These are phyloP conservation scores for Turdus rufiventris DNA, from an alignment of 2,113 vertebrate genomes.

Conservation along the genomic window DNA sequence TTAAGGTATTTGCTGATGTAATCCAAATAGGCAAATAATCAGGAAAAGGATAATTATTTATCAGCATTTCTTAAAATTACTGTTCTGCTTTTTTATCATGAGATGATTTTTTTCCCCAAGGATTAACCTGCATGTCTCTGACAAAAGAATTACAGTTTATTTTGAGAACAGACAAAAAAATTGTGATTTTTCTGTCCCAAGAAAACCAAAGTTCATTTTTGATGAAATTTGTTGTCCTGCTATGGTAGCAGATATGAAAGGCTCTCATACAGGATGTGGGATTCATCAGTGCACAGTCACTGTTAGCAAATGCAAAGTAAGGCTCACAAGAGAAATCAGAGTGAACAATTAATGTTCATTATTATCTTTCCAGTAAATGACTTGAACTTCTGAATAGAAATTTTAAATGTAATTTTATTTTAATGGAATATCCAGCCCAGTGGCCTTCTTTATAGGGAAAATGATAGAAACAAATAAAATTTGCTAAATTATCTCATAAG, in stretches of 20 bases:
- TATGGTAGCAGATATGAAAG: background rate
- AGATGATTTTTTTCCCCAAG: background rate
- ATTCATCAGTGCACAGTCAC: background rate
- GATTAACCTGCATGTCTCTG: background rate
- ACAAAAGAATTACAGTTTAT: background rate
- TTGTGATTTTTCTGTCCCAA: rapidly evolving
- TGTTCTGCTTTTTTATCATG: background rate
- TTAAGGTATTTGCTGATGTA: background rate
- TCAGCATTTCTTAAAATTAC: background rate
- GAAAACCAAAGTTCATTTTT: background rate
- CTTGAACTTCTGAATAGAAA: background rate
- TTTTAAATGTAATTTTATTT: no score
- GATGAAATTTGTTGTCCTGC: background rate
- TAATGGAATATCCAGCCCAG: background rate
- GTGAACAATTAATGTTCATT: background rate
- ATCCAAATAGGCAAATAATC: background rate
- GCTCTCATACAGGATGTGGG: background rate
- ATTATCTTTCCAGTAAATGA: background rate
- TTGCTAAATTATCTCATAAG: background rate
- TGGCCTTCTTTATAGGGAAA: background rate
- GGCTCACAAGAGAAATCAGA: background rate
- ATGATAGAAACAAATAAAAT: background rate
- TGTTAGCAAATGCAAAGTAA: background rate
- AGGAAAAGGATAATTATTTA: background rate
- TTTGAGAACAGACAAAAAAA: background rate